Percentiles rank a stretch among this genome's conserved stretches.
Evolutionary conservation across 92 coral and sea anemone species (phyloP).

Genomic region (Palythoa grandiflora): DNA sequence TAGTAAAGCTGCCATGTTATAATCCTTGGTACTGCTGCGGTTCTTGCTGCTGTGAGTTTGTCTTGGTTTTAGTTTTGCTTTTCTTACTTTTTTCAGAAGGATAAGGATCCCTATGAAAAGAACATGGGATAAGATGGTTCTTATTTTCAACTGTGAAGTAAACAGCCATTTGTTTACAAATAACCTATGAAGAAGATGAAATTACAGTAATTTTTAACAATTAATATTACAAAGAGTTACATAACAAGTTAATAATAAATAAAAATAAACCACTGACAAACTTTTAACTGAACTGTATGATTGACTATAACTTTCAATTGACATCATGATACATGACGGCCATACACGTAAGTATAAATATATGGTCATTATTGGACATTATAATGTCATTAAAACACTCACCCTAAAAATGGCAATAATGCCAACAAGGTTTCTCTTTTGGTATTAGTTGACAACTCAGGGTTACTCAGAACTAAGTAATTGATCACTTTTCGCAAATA

Average conservation of each 20-base stretch:
- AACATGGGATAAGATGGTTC: neutral
- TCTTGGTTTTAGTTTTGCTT: slow-evolving; percentile 17
- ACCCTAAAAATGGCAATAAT: slow-evolving; percentile 90
- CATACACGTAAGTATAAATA: too few species aligned
- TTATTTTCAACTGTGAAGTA: neutral
- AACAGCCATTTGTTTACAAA: neutral
- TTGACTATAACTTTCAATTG: too few species aligned
- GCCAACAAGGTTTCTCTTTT: slow-evolving; percentile 75
- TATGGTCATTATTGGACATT: too few species aligned
- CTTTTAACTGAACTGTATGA: too few species aligned
- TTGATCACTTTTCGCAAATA: slow-evolving; percentile 90
- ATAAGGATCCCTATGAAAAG: slow-evolving; percentile 73
- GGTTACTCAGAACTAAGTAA: slow-evolving; percentile 68
- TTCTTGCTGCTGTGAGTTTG: neutral
- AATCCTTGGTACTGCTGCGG: slow-evolving; percentile 40
- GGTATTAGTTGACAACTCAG: slow-evolving; percentile 73
- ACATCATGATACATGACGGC: too few species aligned
- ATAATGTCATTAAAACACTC: slow-evolving; percentile 3
- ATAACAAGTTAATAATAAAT: too few species aligned
- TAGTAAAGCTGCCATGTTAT: neutral
- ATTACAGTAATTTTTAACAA: too few species aligned
- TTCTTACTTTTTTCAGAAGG: slow-evolving; percentile 64
- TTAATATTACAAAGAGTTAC: too few species aligned
- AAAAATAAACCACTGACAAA: too few species aligned
- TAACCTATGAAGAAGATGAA: too few species aligned